These are phyloP conservation scores for Lutraria lutraria DNA, from an alignment of 2,888 invertebrate species.

Conservation along the genomic window DNA sequence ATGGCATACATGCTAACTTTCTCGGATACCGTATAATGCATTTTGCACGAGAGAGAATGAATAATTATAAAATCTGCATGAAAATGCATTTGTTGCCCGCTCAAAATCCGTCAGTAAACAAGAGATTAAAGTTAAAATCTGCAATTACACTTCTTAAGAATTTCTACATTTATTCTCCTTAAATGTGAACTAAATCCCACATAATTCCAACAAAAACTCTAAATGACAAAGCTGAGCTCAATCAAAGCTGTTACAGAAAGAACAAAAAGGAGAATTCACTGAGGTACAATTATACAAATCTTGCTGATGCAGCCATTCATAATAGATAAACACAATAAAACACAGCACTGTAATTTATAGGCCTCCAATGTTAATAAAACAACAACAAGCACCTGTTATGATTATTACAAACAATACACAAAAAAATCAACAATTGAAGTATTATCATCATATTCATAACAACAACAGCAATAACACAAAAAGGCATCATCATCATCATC, in stretches of 20 bases:
- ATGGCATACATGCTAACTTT: background rate
- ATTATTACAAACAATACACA: no score
- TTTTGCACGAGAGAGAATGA: slow-evolving; percentile 18
- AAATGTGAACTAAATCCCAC: slow-evolving; percentile 14
- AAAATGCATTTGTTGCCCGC: slow-evolving; percentile 19
- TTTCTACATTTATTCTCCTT: slow-evolving; percentile 21
- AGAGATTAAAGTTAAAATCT: slow-evolving; percentile 23
- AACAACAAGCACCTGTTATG: no score
- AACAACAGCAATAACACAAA: background rate
- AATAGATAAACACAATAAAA: background rate
- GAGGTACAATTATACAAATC: background rate
- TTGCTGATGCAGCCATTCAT: background rate
- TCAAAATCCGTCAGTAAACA: background rate
- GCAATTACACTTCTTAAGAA: slow-evolving; percentile 19
- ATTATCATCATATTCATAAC: background rate
- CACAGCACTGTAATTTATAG: background rate
- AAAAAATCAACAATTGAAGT: background rate
- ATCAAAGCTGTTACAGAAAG: background rate
- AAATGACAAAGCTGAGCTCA: background rate
- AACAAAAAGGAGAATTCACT: background rate
- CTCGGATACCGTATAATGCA: slow-evolving; percentile 3
- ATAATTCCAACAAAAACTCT: background rate
- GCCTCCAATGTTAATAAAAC: background rate
- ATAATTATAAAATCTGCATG: slow-evolving; percentile 14
- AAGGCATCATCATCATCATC: no score